Evolutionary conservation across 2,113 vertebrate genomes (phyloP).

Genomic region (Peromyscus californicus): DNA sequence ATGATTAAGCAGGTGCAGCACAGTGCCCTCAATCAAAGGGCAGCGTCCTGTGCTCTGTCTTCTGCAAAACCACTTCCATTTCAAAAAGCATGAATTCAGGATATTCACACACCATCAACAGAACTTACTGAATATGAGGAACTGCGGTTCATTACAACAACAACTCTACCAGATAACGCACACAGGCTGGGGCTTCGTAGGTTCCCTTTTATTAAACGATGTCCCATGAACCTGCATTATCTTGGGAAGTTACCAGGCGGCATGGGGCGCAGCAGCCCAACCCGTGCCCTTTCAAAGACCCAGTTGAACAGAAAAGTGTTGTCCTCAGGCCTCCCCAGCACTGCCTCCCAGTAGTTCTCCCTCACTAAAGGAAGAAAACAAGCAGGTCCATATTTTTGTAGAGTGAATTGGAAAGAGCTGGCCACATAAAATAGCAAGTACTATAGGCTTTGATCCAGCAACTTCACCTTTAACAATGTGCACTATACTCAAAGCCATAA

Average conservation of each 20-base stretch:
- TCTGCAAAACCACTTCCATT: conserved; percentile 37
- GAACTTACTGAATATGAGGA: not conserved
- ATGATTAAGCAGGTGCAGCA: conserved; percentile 50
- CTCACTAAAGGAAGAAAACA: not conserved
- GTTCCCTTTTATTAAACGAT: not conserved
- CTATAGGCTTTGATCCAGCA: not conserved
- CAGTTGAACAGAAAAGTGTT: not conserved
- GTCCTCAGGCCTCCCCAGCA: not conserved
- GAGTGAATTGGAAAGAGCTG: not conserved
- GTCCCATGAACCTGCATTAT: not conserved
- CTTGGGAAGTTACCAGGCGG: not conserved
- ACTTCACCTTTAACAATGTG: not conserved
- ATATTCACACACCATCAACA: not conserved
- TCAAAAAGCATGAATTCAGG: not conserved
- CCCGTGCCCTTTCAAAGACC: not conserved
- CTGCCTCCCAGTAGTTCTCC: not conserved
- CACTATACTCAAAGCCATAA: not conserved
- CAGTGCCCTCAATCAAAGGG: conserved; percentile 37
- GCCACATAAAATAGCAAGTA: not conserved
- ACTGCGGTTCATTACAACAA: conserved; percentile 37
- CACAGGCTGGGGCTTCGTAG: not conserved
- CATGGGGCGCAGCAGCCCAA: not conserved
- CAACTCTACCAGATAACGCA: conserved; percentile 36
- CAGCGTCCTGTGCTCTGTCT: not conserved
- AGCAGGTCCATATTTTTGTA: not conserved